Percentiles rank a stretch among this genome's conserved stretches.
Conservation (phyloP, 2,113 vertebrate genomes). For the Sapajus apella region DNA sequence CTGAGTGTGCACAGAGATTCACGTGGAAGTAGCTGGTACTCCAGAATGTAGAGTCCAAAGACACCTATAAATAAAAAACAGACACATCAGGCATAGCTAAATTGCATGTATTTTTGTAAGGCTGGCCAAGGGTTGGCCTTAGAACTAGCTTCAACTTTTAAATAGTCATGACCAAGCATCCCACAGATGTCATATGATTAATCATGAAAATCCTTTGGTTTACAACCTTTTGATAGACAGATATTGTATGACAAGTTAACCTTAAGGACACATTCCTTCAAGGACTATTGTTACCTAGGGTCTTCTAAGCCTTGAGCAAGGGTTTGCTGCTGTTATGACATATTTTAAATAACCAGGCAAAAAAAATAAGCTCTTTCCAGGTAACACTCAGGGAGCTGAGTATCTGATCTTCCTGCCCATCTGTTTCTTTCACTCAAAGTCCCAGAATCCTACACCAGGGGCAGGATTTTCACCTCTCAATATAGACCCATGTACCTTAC, state of each 20-base stretch:
- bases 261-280: constrained; percentile 43
- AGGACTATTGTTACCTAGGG: not conserved
- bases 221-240: not conserved
- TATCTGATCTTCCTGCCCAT: constrained; percentile 76
- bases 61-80: not conserved
- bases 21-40: not conserved
- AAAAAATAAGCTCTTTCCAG: constrained; percentile 68
- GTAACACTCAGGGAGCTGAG: constrained; percentile 60
- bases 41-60: not conserved
- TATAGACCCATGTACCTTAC: constrained; percentile 74
- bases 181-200: not conserved
- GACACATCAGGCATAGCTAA: not conserved
- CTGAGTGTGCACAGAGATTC: not conserved
- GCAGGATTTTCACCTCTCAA: constrained; percentile 78
- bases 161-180: not conserved
- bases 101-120: not conserved
- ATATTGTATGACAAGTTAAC: not conserved
- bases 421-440: constrained; percentile 85
- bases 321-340: no score
- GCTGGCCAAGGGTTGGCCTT: not conserved
- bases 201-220: not conserved
- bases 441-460: constrained; percentile 75
- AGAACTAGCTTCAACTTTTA: constrained; percentile 9
- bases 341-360: no score
- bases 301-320: no score